Percentiles rank a stretch among this genome's conserved stretches.
Evolutionary conservation across 2,113 vertebrate genomes (phyloP).

Genomic region (Polyodon spathula): DNA sequence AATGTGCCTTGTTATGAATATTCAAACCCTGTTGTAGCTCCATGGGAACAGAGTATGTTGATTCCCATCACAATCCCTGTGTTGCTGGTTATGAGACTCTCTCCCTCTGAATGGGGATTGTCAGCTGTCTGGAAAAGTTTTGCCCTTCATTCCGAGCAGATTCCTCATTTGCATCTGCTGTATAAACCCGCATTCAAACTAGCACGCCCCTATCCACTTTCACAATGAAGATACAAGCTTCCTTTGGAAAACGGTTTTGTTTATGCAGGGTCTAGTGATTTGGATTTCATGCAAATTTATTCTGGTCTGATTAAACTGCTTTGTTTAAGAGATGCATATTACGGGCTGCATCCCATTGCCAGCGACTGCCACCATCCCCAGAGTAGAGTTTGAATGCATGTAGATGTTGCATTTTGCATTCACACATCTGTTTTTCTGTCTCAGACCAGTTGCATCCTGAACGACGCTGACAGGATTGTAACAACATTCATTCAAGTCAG

Average conservation of each 20-base stretch:
- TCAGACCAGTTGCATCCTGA: background rate
- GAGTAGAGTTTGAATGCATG: conserved; percentile 9
- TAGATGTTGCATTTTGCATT: conserved; percentile 5
- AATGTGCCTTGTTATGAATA: conserved; percentile 55
- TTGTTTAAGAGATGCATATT: conserved; percentile 31
- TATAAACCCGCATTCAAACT: conserved; percentile 59
- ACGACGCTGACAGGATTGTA: background rate
- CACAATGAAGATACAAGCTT: conserved; percentile 54
- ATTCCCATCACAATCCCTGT: conserved; percentile 36
- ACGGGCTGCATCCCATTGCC: conserved; percentile 9
- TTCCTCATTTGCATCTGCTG: conserved; percentile 62
- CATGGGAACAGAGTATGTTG: conserved; percentile 46
- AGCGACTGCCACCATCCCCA: background rate
- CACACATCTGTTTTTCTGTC: background rate
- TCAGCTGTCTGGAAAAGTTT: conserved; percentile 48
- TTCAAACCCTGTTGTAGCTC: conserved; percentile 47
- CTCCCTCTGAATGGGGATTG: conserved; percentile 46
- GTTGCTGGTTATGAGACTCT: conserved; percentile 29
- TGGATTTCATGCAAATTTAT: conserved; percentile 57
- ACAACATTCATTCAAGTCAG: background rate
- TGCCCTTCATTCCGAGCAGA: conserved; percentile 45
- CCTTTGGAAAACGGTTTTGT: conserved; percentile 49
- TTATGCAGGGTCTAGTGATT: conserved; percentile 48
- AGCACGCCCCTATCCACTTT: conserved; percentile 54
- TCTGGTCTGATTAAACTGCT: conserved; percentile 38